These are phyloP conservation scores for Hydrozoanthus tunicans DNA, from an alignment of 64 coral and sea anemone genomes.

Conservation along the genomic window DNA sequence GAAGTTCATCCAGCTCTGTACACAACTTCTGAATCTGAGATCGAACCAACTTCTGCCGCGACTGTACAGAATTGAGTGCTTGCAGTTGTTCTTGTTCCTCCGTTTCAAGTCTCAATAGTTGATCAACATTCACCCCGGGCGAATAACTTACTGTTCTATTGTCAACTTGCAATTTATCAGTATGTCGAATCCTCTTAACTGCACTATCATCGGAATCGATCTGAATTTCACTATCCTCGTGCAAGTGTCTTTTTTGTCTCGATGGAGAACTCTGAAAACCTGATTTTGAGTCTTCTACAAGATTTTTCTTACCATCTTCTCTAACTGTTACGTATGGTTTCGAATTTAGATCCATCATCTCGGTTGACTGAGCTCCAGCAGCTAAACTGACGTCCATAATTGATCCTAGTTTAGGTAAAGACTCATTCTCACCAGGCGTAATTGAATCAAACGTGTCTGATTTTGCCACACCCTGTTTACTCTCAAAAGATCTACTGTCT, in stretches of 20 bases:
- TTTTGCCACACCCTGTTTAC: neutral
- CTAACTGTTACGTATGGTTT: constrained; percentile 35
- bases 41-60: constrained; percentile 58
- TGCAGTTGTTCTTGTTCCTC: constrained; percentile 86
- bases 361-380: neutral
- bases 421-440: neutral
- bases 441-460: neutral
- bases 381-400: neutral
- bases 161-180: constrained; percentile 2
- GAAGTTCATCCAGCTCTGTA: constrained; percentile 76
- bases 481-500: constrained; percentile 17
- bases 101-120: constrained; percentile 71
- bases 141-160: constrained; percentile 49
- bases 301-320: neutral
- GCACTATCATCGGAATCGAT: neutral
- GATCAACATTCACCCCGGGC: constrained; percentile 69
- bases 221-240: neutral
- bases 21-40: constrained; percentile 78
- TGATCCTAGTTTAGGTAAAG: neutral
- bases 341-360: constrained; percentile 47
- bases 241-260: constrained; percentile 17
- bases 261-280: neutral
- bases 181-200: constrained; percentile 43
- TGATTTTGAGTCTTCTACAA: neutral
- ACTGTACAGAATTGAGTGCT: constrained; percentile 66